A percentile compares a stretch with the other conserved stretches of the same genome.
These are phyloP conservation scores for Stigmatopora nigra DNA, from an alignment of 2,113 vertebrate species.

Conservation along the genomic window DNA sequence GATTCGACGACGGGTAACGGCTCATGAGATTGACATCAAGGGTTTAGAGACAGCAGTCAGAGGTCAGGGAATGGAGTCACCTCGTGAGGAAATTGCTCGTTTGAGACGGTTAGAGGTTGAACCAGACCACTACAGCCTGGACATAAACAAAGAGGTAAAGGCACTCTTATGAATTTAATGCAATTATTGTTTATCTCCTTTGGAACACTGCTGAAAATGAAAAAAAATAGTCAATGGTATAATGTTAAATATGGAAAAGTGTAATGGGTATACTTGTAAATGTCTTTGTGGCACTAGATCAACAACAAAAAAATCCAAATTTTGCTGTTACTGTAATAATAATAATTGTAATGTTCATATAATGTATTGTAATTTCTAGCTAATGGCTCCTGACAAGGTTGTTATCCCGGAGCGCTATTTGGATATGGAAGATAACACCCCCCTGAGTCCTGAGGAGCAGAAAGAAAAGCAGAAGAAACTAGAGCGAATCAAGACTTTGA, in stretches of 20 bases:
- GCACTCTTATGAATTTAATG: neutral
- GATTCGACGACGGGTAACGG: conserved; percentile 84
- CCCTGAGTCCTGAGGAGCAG: conserved; percentile 87
- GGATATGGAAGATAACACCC: conserved; percentile 74
- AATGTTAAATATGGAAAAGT: no score
- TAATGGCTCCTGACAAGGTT: conserved; percentile 82
- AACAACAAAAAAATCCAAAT: neutral
- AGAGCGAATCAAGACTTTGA: conserved; percentile 91
- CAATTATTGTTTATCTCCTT: neutral
- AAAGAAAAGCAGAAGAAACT: conserved; percentile 94
- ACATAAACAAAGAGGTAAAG: conserved; percentile 78
- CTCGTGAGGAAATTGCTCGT: conserved; percentile 86
- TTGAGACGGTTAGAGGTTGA: conserved; percentile 81
- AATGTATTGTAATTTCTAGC: conserved; percentile 50
- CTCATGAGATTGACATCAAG: conserved; percentile 92
- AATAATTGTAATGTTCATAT: neutral
- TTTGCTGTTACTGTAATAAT: neutral
- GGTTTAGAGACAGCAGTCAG: conserved; percentile 85
- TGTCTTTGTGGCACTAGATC: neutral
- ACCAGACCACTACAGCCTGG: conserved; percentile 75
- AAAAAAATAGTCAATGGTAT: neutral
- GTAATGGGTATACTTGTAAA: neutral
- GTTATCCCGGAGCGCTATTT: conserved; percentile 84
- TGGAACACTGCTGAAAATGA: neutral
- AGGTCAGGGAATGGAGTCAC: conserved; percentile 79